Conservation (phyloP, 2,113 vertebrate genomes). For the Sinocyclocheilus rhinocerous region DNA sequence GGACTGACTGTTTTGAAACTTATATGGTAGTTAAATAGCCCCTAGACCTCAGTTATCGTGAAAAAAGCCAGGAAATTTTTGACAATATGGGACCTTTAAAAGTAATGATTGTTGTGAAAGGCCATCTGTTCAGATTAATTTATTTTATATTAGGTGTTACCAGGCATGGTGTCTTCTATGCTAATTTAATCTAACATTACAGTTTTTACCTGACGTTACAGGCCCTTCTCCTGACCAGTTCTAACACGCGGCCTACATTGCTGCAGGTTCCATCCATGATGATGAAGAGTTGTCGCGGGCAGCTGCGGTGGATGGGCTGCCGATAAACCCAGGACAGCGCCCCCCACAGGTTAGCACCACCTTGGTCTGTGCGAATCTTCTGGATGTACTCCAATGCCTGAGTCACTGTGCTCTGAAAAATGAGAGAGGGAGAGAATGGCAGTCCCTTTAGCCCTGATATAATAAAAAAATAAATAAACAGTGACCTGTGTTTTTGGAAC, state of each 20-base stretch:
- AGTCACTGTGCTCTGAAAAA: constrained; percentile 77
- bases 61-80: too few species aligned
- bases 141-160: neutral
- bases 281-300: constrained; percentile 93
- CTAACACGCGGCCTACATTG: constrained; percentile 80
- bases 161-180: neutral
- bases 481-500: too few species aligned
- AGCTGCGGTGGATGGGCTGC: constrained; percentile 83
- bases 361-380: constrained; percentile 70
- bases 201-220: constrained; percentile 82
- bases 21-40: too few species aligned
- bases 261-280: constrained; percentile 72
- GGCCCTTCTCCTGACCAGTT: constrained; percentile 85
- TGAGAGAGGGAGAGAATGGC: neutral
- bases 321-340: constrained; percentile 85
- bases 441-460: constrained; percentile 11
- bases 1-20: too few species aligned
- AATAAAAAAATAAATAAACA: neutral
- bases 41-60: too few species aligned
- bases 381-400: constrained; percentile 80
- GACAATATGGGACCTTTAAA: too few species aligned
- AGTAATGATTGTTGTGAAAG: too few species aligned
- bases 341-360: constrained; percentile 80
- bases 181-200: neutral
- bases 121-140: neutral